A percentile compares a stretch with the other conserved stretches of the same genome.
These are phyloP conservation scores for Hippotragus niger DNA, from an alignment of 2,113 vertebrate species.

Conservation along the genomic window DNA sequence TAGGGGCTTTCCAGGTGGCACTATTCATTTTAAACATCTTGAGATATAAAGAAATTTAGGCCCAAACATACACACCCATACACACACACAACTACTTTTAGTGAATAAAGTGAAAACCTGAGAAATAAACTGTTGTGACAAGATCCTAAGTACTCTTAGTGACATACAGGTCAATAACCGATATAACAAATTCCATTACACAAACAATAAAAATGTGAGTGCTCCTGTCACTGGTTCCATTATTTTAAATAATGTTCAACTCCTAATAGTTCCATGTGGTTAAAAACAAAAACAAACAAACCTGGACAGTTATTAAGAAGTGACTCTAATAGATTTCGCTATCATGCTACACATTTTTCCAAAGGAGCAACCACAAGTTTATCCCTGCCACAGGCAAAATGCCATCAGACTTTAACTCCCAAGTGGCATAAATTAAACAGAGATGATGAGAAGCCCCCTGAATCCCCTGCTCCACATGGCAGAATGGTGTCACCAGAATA, in stretches of 20 bases:
- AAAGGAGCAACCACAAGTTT: not conserved
- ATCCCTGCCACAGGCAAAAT: not conserved
- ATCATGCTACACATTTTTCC: not conserved
- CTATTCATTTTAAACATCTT: not conserved
- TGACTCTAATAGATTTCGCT: not conserved
- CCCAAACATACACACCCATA: not conserved
- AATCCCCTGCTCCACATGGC: not conserved
- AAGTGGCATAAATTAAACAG: not conserved
- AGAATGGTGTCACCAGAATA: not conserved
- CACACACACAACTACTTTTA: not conserved
- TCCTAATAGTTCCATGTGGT: not conserved
- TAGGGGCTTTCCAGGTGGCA: not conserved
- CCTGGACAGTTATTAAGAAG: not conserved
- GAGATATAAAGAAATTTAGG: not conserved
- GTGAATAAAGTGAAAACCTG: not conserved
- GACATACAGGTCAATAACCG: not conserved
- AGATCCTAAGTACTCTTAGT: not conserved
- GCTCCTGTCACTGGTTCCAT: not conserved
- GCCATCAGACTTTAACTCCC: not conserved
- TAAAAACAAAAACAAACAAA: conserved; percentile 19
- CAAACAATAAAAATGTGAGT: not conserved
- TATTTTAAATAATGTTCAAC: conserved; percentile 7
- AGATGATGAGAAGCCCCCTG: not conserved
- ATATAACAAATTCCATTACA: not conserved
- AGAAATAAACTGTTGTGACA: not conserved